Evolutionary conservation across 2,888 invertebrate genomes (phyloP), one percentile per base, ranked within the genome.

Genomic region (Gymnosoma rotundatum): DNA sequence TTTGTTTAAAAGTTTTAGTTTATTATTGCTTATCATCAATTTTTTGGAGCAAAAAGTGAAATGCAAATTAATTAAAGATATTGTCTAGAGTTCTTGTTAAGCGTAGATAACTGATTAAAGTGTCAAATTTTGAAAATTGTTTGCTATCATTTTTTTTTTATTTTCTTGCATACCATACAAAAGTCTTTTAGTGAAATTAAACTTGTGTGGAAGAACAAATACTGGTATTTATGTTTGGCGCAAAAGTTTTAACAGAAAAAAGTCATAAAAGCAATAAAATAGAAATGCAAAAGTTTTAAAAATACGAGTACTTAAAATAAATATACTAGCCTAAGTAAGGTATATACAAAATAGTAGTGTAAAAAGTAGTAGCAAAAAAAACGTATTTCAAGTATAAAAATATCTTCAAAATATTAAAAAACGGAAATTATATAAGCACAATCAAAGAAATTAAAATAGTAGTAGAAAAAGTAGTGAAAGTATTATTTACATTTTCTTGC

Each of bases 101-200:
- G 54, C 45, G 63, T 70, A 78, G 70, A 72, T 16, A 64, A 72
- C 64, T 48, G 56, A 56, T 78, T 64, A 50, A 63, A 72, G 38
- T 78, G 63, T 32, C 10, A 78, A 58, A 48, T 56, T 66, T 64
- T 66, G 1, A 10, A 42, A 42, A 32, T 5, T 42, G 7, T 42
- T 10, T 42, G 12, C 4, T 12, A 36, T 25, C 25, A 25, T 4
- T 25, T 20, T 48, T 20, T 48, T 45, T 18, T 42, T 42, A 1
- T 25, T 50, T 25, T 38, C 5, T 42, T 21, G n/a, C 42, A 42
- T 14, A 54, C 54, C 20, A 48, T 21, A 56, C 12, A 36, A 21
- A 70, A 70, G 38, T 56, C 56, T 67, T 52, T 52, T 54, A 78
- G 16, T 42, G 20, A 78, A 61, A 69, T 78, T 45, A 70, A 69